phyloP scores from a whole-genome alignment of 2,888 invertebrate genomes.

The Drosophila paracracens region DNA sequence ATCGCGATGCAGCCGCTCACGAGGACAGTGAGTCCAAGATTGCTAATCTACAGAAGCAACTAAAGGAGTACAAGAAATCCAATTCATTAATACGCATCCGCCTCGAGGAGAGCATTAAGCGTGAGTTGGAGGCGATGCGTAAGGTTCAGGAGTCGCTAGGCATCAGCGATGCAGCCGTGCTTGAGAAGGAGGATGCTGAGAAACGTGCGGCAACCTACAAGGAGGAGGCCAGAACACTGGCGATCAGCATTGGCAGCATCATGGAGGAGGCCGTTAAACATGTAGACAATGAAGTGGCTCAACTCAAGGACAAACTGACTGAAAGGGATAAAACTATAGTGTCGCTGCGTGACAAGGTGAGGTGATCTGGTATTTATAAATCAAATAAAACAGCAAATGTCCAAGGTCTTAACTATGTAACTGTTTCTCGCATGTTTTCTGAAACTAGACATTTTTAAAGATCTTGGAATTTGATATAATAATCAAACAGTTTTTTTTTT shows the following conservation, averaged over 20 bases:
- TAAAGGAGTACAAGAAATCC: slow-evolving; percentile 84
- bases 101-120: slow-evolving; percentile 84
- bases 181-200: slow-evolving; percentile 87
- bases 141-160: slow-evolving; percentile 87
- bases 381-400: not conserved
- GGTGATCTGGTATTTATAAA: not conserved
- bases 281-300: slow-evolving; percentile 87
- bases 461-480: not conserved
- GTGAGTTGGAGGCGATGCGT: slow-evolving; percentile 85
- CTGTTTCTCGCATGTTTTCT: not conserved
- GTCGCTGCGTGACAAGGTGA: slow-evolving; percentile 85
- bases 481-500: not conserved
- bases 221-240: slow-evolving; percentile 87
- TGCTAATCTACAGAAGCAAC: slow-evolving; percentile 66
- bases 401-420: not conserved
- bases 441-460: not conserved
- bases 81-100: slow-evolving; percentile 83
- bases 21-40: slow-evolving; percentile 37
- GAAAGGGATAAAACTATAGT: slow-evolving; percentile 86
- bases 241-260: slow-evolving; percentile 86
- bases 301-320: slow-evolving; percentile 87
- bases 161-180: slow-evolving; percentile 86
- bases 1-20: not conserved
- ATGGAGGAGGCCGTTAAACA: slow-evolving; percentile 87
- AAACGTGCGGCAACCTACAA: slow-evolving; percentile 85